Base-by-base conservation (phyloP, 2,888 invertebrate species). In the Epiblema foenella region DNA sequence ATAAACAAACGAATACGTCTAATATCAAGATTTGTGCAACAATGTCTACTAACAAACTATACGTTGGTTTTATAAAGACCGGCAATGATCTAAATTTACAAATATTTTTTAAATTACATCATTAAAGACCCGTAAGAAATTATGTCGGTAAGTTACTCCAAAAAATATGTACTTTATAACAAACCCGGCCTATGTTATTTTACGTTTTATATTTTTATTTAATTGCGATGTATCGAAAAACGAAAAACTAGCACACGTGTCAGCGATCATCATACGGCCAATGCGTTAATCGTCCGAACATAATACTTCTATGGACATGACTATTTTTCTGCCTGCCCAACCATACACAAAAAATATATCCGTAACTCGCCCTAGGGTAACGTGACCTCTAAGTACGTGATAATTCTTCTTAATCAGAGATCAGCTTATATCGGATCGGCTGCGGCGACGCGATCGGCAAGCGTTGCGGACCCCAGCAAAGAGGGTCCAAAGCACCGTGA, bases 191-290 rank as follows among this genome's bases (percentile, higher is more conserved):
- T n/a, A n/a, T n/a, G n/a, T n/a, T n/a, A n/a, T n/a, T n/a, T n/a
- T n/a, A n/a, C n/a, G n/a, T n/a, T n/a, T n/a, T n/a, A n/a, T n/a
- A n/a, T n/a, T n/a, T n/a, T n/a, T n/a, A n/a, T n/a, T n/a, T n/a
- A n/a, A n/a, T n/a, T n/a, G n/a, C n/a, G n/a, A n/a, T n/a, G n/a
- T n/a, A n/a, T n/a, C n/a, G n/a, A n/a, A n/a, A n/a, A n/a, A n/a
- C n/a, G n/a, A n/a, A n/a, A n/a, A n/a, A n/a, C 76, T 73, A 68
- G 76, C 75, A 78, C 86, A 86, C 85, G 85, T 86, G 85, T 77
- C 76, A 71, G 58, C 75, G 60, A 63, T 68, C 18, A 54, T 68
- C 29, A 54, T 64, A 63, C 64, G 74, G 39, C 76, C 78, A 78
- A 68, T 78, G 80, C 58, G 75, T 81, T 81, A 81, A 86, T 83